phyloP scores from a whole-genome alignment of 53 echinoderm and acorn worm genomes.

The Crossaster papposus region DNA sequence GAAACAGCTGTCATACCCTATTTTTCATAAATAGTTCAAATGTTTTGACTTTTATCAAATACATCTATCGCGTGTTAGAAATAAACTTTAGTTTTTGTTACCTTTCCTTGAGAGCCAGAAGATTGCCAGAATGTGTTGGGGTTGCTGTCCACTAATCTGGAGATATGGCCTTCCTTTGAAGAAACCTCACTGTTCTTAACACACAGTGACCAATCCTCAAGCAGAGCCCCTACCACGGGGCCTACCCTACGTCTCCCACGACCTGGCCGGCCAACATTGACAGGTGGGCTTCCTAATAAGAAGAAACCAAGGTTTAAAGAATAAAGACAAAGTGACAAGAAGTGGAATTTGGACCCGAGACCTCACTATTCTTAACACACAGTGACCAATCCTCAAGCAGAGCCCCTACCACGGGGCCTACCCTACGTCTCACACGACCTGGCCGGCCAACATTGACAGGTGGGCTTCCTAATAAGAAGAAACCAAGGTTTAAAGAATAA shows the following conservation, averaged over 20 bases:
- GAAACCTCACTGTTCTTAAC: conserved; percentile 88
- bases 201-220: conserved; percentile 95
- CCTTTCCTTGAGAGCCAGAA: conserved; percentile 96
- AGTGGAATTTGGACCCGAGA: conserved; percentile 53
- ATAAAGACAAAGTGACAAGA: neutral
- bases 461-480: conserved; percentile 59
- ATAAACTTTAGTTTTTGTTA: conserved; percentile 39
- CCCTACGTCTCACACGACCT: conserved; percentile 77
- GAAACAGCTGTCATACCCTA: too few species aligned
- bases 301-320: neutral
- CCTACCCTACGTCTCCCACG: conserved; percentile 73
- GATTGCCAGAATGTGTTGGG: conserved; percentile 92
- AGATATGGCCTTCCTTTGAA: conserved; percentile 87
- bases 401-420: conserved; percentile 72
- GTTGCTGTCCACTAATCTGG: conserved; percentile 86
- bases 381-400: conserved; percentile 93
- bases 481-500: neutral
- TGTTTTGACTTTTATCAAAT: too few species aligned
- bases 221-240: conserved; percentile 76
- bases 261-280: conserved; percentile 90
- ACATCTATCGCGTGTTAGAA: too few species aligned
- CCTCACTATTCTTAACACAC: conserved; percentile 87
- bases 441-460: conserved; percentile 91
- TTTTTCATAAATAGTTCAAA: too few species aligned
- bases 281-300: conserved; percentile 73